Base-by-base conservation (phyloP, 2,113 vertebrate species). In the Galbula dea region DNA sequence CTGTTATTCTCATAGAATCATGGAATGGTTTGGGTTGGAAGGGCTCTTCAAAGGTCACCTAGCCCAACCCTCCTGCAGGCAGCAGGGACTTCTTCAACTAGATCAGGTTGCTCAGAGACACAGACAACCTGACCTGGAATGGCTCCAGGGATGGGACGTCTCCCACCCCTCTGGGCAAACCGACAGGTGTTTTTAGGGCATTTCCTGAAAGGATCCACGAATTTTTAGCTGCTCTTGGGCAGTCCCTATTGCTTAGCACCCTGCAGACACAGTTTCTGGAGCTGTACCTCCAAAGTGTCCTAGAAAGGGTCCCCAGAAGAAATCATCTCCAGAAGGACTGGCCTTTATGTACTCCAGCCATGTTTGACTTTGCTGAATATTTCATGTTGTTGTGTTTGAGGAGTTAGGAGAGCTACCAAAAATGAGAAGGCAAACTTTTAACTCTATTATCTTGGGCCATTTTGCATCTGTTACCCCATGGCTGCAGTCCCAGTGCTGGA, bases 391-490 rank as follows among this genome's bases (percentile, higher is more conserved):
- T 93, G 66, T 7, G 63, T 74, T 75, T 59, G 75, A n/a, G 86
- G 59, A 82, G 88, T 71, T 91, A 84, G 92, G 63, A 58, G 26
- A 80, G 48, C 94, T 96, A 88, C 87, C 90, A 43, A 39, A 72
- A 85, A 75, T 75, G 78, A 89, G 82, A 84, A 82, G 67, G 75
- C 79, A 88, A 95, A 94, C 77, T 96, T 93, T 75, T 17, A 65
- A 29, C 46, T 93, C 86, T 95, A 95, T 96, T 95, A 65, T 95
- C 96, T 95, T 82, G 91, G 84, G 89, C 90, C 55, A 15, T 85
- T 96, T 88, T 83, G 63, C 95, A 96, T 96, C 93, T 97, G 96
- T 86, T 92, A 93, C 75, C 90, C 91, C 58, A 10, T 79, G 96
- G 94, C 95, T 93, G 92, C 52, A 13, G 67, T 96, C 95, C 95